Base-by-base conservation (phyloP, 2,797 vertebrate genomes). In the Smutsia temminckii region DNA sequence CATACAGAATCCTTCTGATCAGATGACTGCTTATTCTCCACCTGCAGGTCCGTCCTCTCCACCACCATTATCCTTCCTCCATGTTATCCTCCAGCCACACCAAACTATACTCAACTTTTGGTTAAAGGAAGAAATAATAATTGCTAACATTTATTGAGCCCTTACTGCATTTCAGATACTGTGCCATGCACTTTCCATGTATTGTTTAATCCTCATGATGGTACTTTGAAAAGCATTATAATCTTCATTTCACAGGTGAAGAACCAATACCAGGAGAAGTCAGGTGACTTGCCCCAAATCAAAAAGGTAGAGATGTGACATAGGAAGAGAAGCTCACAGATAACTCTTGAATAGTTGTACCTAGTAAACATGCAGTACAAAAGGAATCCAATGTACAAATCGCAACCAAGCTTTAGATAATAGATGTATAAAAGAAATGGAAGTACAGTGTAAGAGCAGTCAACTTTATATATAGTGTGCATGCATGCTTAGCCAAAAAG, bases 171-270 rank as follows among this genome's bases (percentile, higher is more conserved):
- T 87, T 74, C 49, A 37, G 27, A 85, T 64, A 71, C 59, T 85
- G 63, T 46, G 23, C 59, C 69, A 13, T 90, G 34, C 59, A 20
- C 40, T 20, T 53, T 55, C 34, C 6, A 14, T 27, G 10, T 83
- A 34, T 84, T 51, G 63, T 77, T 78, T 89, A 53, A 64, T 86
- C 21, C 53, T 83, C 12, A 16, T 51, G 46, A 49, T 55, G 21
- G 21, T 55, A 46, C 42, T 27, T 7, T 32, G 34, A 83, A 57
- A 61, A 92, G 86, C 21, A 89, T 53, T 64, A 42, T 21, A 68
- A 57, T 61, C 34, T 49, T 93, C 29, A 75, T 78, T 88, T 89
- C 89, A n/a, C 71, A 94, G 42, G 51, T 85, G 32, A 84, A 57
- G 29, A 79, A 93, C 32, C 11, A 34, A 63, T 68, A 71, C 64